Evolutionary conservation across 2,888 invertebrate species (phyloP), one percentile per base, ranked within the genome.

Genomic region (Agonopterix subpropinquella): DNA sequence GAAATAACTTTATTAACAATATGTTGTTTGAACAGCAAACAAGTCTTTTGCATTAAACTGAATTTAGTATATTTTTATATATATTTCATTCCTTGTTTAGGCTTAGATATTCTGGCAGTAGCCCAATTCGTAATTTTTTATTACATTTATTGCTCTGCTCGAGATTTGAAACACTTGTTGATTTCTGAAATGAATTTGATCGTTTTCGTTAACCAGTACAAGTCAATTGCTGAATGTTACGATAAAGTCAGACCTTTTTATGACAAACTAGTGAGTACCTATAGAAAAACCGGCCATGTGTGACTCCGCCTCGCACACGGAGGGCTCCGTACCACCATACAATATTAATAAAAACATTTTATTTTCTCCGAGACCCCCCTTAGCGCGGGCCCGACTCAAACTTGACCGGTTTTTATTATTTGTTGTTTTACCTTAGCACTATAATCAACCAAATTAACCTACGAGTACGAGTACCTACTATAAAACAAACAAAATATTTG

Each of bases 211-310:
- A 13, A 44, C n/a, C 8, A 15, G 11, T 50, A 50, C 13, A 47
- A 36, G 18, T 13, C 15, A 8, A 50, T 50, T 10, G 50, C 50
- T 15, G 44, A 50, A 10, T 41, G 39, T n/a, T 47, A 41, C 36
- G 50, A 50, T 41, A 47, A 47, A 15, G 47, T 47, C 18, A 39
- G 36, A 47, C 45, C 49, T 4, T 43, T 49, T n/a, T 43, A 42
- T 11, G 36, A 35, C 13, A 35, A 13, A 9, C 3, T 49, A 5
- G 49, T 49, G 28, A 49, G 46, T 46, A 43, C 13, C 8, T 36
- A 5, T 28, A 28, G 7, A 28, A 28, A 28, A 18, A 18, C 18
- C 18, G 18, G 18, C 18, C 18, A 18, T 2, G 3, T 18, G 18
- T 4, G 4, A 18, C 2, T 18, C 18, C 1, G 2, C 13, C 13